A percentile compares a stretch with the other conserved stretches of the same genome.
phyloP scores from a whole-genome alignment of 2,113 vertebrate genomes.

The Leptocoma aspasia region DNA sequence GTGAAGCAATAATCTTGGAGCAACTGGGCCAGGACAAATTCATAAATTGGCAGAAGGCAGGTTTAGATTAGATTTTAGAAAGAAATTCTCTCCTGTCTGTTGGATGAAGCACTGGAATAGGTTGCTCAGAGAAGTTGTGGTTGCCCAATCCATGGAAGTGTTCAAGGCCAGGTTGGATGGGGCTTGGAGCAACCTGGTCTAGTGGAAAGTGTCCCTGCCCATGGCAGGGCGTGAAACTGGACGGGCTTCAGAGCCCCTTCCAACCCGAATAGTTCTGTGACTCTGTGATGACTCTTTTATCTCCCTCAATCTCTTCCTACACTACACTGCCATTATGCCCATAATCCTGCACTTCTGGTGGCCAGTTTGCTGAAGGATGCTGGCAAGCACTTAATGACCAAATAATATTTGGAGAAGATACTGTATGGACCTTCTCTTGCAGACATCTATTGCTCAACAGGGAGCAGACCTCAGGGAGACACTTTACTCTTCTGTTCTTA shows the following conservation, averaged over 20 bases:
- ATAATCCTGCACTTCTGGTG: not conserved
- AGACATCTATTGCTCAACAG: slow-evolving; percentile 32
- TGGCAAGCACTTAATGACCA: not conserved
- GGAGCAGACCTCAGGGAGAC: slow-evolving; percentile 1
- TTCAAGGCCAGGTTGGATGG: not conserved
- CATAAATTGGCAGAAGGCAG: not conserved
- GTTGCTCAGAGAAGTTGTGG: not conserved
- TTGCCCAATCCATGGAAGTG: not conserved
- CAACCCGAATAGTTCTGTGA: fast-evolving
- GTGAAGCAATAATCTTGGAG: not conserved
- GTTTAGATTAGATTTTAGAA: not conserved
- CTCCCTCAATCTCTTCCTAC: not conserved
- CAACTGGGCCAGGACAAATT: not conserved
- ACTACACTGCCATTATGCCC: not conserved
- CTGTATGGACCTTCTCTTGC: not conserved
- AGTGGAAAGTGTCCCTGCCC: not conserved
- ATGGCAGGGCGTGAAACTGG: not conserved
- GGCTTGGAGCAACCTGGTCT: not conserved
- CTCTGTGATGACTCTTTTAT: not conserved
- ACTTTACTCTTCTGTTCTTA: slow-evolving; percentile 46
- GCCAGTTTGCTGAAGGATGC: not conserved
- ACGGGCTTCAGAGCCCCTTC: not conserved
- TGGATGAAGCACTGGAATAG: not conserved
- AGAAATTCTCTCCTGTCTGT: not conserved
- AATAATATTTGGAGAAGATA: not conserved